phyloP scores from a whole-genome alignment of 2,113 vertebrate genomes.

The Hylia prasina region DNA sequence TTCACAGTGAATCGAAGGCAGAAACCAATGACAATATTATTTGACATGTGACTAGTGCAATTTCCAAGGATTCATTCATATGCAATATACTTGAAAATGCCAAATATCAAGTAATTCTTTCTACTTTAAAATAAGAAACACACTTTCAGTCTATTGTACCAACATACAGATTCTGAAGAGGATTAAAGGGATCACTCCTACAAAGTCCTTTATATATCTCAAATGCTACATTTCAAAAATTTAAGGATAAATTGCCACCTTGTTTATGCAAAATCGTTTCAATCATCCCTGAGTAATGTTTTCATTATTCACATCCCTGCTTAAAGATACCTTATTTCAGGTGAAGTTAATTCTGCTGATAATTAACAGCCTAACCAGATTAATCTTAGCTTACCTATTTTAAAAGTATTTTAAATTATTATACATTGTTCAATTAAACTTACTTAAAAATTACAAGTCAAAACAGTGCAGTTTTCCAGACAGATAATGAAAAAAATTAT shows the following conservation, averaged over 20 bases:
- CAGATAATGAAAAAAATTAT: background rate
- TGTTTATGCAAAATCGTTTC: background rate
- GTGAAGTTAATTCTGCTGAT: background rate
- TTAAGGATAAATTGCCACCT: background rate
- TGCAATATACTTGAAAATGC: background rate
- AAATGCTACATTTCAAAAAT: background rate
- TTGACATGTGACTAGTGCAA: background rate
- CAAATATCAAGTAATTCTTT: background rate
- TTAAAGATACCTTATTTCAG: background rate
- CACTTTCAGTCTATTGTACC: background rate
- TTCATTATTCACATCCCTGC: background rate
- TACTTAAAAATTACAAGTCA: background rate
- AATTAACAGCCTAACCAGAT: background rate
- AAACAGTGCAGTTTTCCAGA: background rate
- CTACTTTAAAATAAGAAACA: background rate
- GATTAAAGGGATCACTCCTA: background rate
- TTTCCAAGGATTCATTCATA: background rate
- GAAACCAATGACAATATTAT: background rate
- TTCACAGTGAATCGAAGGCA: background rate
- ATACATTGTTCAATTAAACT: background rate
- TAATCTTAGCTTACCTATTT: background rate
- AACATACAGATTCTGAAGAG: background rate
- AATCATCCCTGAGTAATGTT: background rate
- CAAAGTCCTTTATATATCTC: background rate
- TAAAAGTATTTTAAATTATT: background rate